Conservation (phyloP, 2,888 invertebrate genomes). For the Rhabditophanes sp. region DNA sequence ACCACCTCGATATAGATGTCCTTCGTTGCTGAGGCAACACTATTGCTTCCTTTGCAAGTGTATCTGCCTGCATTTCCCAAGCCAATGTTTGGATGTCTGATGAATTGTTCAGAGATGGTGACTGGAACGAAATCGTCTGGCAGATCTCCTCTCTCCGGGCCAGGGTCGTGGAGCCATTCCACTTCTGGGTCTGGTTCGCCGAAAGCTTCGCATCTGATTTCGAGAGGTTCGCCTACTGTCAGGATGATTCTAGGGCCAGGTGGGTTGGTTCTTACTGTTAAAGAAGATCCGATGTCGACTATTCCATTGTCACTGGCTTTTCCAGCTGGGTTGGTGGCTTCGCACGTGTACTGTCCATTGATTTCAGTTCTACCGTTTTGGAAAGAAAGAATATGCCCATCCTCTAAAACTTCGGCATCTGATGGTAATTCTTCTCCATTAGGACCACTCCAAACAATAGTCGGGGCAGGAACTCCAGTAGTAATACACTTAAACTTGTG, state of each 20-base stretch:
- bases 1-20: conserved; percentile 42
- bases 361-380: conserved; percentile 21
- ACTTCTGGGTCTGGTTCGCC: conserved; percentile 42
- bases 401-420: conserved; percentile 38
- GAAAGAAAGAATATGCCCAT: conserved; percentile 27
- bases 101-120: conserved; percentile 40
- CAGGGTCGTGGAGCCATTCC: conserved; percentile 36
- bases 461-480: conserved; percentile 34
- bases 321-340: conserved; percentile 23
- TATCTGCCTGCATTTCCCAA: conserved; percentile 44
- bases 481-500: conserved; percentile 36
- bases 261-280: conserved; percentile 28
- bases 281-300: conserved; percentile 29
- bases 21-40: conserved; percentile 40
- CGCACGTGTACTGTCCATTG: conserved; percentile 36
- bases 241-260: conserved; percentile 31
- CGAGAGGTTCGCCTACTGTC: conserved; percentile 37
- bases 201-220: conserved; percentile 37
- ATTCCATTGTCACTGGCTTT: conserved; percentile 36
- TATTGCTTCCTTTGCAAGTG: conserved; percentile 46
- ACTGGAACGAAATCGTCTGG: conserved; percentile 43
- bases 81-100: conserved; percentile 37
- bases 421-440: conserved; percentile 33
- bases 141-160: conserved; percentile 38
- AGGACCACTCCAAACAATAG: conserved; percentile 38